A percentile compares a stretch with the other conserved stretches of the same genome.
Evolutionary conservation across 1,140 invertebrate species (phyloP).

Genomic region (Sarcophaga bullata): DNA sequence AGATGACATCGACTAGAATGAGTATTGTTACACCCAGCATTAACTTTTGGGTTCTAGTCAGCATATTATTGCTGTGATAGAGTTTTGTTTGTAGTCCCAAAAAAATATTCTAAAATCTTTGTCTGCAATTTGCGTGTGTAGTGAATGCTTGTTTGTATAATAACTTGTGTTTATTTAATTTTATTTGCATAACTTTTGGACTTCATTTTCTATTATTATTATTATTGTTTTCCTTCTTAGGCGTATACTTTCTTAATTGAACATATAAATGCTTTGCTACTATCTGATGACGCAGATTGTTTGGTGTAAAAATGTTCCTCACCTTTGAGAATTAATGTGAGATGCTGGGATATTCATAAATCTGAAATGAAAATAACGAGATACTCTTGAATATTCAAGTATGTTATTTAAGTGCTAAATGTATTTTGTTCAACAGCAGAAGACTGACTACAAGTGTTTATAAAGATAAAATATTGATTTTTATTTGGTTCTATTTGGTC

Average conservation of each 20-base stretch:
- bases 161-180: too few species aligned
- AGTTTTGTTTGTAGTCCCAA: background rate
- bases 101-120: too few species aligned
- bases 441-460: slow-evolving; percentile 6
- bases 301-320: too few species aligned
- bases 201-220: slow-evolving; percentile 15
- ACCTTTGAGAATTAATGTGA: too few species aligned
- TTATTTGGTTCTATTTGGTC: background rate
- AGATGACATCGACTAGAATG: slow-evolving; percentile 85
- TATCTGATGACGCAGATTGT: too few species aligned
- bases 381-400: too few species aligned
- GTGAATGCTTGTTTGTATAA: too few species aligned
- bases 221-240: background rate
- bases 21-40: slow-evolving; percentile 81
- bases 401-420: too few species aligned
- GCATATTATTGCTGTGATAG: slow-evolving; percentile 34
- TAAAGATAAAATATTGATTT: background rate
- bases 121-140: too few species aligned
- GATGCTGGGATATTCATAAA: too few species aligned
- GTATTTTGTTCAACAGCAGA: background rate
- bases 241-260: background rate
- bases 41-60: slow-evolving; percentile 79
- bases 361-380: too few species aligned
- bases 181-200: background rate
- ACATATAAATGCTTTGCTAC: background rate